phyloP scores from a whole-genome alignment of 2,113 vertebrate species.

The Ptychochromis oligacanthus region DNA sequence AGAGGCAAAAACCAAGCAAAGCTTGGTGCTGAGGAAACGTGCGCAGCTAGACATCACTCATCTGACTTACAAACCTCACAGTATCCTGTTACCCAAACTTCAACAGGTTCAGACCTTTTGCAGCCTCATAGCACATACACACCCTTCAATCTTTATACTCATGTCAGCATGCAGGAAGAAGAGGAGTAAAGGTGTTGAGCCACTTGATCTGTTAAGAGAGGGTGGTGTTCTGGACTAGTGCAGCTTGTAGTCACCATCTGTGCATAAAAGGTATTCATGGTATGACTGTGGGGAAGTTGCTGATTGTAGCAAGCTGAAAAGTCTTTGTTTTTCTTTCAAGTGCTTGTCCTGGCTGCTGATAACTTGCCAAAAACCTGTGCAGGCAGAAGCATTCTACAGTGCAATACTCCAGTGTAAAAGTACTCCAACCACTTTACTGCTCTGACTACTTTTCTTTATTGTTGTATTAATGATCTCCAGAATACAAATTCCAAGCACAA shows the following conservation, averaged over 20 bases:
- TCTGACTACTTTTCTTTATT: not conserved
- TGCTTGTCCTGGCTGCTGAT: not conserved
- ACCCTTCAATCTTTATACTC: not conserved
- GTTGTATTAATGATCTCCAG: not conserved
- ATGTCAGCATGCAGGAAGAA: slow-evolving; percentile 18
- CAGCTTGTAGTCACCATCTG: slow-evolving; percentile 30
- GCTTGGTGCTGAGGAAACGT: not conserved
- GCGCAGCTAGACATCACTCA: slow-evolving; percentile 24
- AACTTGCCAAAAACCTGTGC: not conserved
- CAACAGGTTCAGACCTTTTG: not conserved
- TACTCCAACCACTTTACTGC: not conserved
- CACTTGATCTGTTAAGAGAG: slow-evolving; percentile 18
- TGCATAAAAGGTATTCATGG: slow-evolving; percentile 57
- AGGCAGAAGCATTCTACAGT: not conserved
- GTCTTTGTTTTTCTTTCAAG: slow-evolving; percentile 5
- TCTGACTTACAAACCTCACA: not conserved
- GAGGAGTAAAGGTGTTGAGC: slow-evolving; percentile 34
- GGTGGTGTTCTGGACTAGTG: slow-evolving; percentile 9
- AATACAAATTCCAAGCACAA: not conserved
- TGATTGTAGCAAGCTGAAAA: not conserved
- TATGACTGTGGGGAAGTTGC: slow-evolving; percentile 27
- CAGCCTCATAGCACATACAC: not conserved
- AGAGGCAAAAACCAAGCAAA: too few relatives aligned
- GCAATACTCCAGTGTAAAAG: not conserved
- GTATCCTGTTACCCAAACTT: slow-evolving; percentile 1